Base-by-base conservation (phyloP, 2,888 invertebrate genomes). In the Troilus luridus region DNA sequence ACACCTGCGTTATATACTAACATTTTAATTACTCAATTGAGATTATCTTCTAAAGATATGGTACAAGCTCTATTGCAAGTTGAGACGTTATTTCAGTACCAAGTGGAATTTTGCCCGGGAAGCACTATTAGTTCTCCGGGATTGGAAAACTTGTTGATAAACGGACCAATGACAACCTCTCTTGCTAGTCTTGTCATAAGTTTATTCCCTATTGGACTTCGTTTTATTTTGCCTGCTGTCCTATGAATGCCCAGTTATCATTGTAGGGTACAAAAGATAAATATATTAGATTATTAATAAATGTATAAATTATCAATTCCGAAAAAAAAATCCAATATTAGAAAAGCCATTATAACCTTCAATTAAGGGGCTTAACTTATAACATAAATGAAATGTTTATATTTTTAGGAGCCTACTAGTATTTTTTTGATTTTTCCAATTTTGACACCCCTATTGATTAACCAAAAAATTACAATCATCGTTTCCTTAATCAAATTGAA, bases 81-180 rank as follows among this genome's bases (percentile, higher is more conserved):
- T 77, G 72, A 41, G 72, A 19, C 3, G 27, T 77, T 77, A 41
- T 77, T 77, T 41, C 41, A 77, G 72, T 17, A 77, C 41, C 72
- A 41, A 77, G 27, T 41, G 72, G 27, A 77, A 77, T 77, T 77
- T 77, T 1, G 72, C 72, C 41, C 17, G 72, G 27, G 1, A 27
- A 8, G 72, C 27, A 77, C 14, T 77, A 77, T 77, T 77, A 77
- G 72, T 77, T 77, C 41, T 14, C 14, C 41, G 72, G 72, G 72
- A 77, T 77, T 77, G 72, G 72, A 77, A 77, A 77, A 77, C 72
- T 77, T 77, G 72, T 77, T 77, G 72, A 77, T 27, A 77, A 77
- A 77, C 72, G 72, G 72, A 77, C 17, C 72, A 77, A 77, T 77
- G 72, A 77, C 72, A 77, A 41, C 27, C 72, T 77, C 72, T 41